Evolutionary conservation across 2,888 invertebrate genomes (phyloP).

Genomic region (Dicycla oo): DNA sequence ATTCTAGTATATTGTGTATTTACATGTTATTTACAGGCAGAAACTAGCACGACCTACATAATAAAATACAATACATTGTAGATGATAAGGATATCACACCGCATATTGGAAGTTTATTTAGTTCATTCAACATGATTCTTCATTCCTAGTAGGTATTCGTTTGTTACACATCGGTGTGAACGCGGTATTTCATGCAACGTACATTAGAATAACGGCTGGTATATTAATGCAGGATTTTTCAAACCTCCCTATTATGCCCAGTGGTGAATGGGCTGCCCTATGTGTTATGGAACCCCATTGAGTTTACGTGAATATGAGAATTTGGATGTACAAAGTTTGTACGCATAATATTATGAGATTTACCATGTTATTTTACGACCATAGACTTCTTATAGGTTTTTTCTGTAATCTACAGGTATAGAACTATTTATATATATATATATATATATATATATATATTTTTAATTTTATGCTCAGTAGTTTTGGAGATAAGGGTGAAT

Average conservation of each 20-base stretch:
- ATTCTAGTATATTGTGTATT: too few relatives aligned
- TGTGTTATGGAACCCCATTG: slow-evolving; percentile 31
- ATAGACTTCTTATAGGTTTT: too few relatives aligned
- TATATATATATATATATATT: too few relatives aligned
- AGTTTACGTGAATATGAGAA: slow-evolving; percentile 22
- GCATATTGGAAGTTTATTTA: not conserved
- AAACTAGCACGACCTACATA: too few relatives aligned
- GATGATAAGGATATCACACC: not conserved
- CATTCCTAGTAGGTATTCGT: not conserved
- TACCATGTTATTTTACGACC: too few relatives aligned
- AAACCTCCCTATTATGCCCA: slow-evolving; percentile 34
- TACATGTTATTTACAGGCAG: too few relatives aligned
- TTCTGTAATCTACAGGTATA: too few relatives aligned
- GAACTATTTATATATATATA: too few relatives aligned
- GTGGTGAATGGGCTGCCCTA: slow-evolving; percentile 35
- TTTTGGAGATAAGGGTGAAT: too few relatives aligned
- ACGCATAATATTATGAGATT: too few relatives aligned
- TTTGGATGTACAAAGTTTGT: not conserved
- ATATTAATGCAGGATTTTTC: slow-evolving; percentile 50
- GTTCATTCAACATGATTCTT: not conserved
- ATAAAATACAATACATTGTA: not conserved
- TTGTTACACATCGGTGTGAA: slow-evolving; percentile 47
- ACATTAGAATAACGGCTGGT: slow-evolving; percentile 48
- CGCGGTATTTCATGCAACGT: slow-evolving; percentile 27
- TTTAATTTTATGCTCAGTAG: too few relatives aligned